A percentile compares a stretch with the other conserved stretches of the same genome.
These are phyloP conservation scores for Albula glossodonta DNA, from an alignment of 2,113 vertebrate genomes.

Conservation along the genomic window DNA sequence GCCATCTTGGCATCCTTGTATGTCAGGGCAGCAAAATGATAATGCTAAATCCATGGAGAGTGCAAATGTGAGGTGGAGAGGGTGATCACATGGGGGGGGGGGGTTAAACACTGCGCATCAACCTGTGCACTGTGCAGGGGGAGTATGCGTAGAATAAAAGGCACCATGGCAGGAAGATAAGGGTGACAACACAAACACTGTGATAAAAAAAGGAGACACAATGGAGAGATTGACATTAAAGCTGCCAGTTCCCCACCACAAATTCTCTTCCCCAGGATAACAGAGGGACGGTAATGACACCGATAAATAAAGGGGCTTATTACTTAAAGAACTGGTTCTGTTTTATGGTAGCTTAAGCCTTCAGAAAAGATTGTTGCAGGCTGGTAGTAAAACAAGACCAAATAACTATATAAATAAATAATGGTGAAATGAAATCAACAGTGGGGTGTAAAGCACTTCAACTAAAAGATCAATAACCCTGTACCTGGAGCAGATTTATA, in stretches of 20 bases:
- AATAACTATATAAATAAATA: constrained; percentile 31
- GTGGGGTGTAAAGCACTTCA: constrained; percentile 6
- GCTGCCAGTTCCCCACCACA: constrained; percentile 8
- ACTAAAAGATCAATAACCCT: constrained; percentile 28
- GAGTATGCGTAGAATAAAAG: neutral
- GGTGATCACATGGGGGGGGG: neutral
- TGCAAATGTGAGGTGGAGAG: no score
- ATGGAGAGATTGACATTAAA: constrained; percentile 30
- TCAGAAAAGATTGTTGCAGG: constrained; percentile 13
- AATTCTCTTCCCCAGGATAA: constrained; percentile 16
- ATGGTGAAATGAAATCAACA: neutral
- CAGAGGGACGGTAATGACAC: constrained; percentile 15
- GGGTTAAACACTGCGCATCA: neutral
- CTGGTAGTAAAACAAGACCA: constrained; percentile 18
- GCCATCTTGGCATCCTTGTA: no score
- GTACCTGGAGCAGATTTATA: constrained; percentile 23
- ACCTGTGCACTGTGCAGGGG: neutral
- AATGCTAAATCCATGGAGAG: no score
- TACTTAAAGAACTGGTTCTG: constrained; percentile 22
- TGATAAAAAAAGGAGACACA: constrained; percentile 2
- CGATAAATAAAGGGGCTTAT: constrained; percentile 25
- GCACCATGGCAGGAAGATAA: neutral
- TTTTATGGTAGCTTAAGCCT: constrained; percentile 19
- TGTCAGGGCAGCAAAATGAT: no score
- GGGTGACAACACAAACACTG: neutral